These are phyloP conservation scores for Sebastes iracundus DNA, from an alignment of 2,797 vertebrate genomes.

Conservation along the genomic window DNA sequence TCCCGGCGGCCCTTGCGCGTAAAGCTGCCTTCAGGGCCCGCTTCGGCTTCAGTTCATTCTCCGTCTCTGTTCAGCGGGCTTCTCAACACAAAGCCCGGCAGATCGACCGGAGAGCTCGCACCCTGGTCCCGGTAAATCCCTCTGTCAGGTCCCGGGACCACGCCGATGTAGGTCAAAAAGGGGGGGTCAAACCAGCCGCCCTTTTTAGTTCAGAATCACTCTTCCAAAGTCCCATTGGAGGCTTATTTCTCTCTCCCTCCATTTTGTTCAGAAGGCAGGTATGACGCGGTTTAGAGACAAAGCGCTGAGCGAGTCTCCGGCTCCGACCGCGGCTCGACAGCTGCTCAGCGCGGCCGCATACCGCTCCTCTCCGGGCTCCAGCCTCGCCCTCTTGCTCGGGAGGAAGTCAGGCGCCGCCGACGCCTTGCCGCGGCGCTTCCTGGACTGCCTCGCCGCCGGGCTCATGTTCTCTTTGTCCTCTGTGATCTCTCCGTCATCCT, in stretches of 20 bases:
- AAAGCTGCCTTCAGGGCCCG: background rate
- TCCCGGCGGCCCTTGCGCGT: background rate
- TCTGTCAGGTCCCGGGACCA: background rate
- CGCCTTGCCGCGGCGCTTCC: slow-evolving; percentile 84
- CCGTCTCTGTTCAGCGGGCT: background rate
- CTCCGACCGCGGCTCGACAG: slow-evolving; percentile 57
- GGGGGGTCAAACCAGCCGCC: background rate
- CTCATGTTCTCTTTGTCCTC: slow-evolving; percentile 76
- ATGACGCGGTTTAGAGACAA: slow-evolving; percentile 74
- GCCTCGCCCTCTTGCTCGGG: slow-evolving; percentile 88
- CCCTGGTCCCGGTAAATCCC: slow-evolving; percentile 28
- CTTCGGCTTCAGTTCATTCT: background rate
- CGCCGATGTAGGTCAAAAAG: slow-evolving; percentile 45
- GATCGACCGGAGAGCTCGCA: slow-evolving; percentile 34
- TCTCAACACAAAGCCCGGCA: background rate
- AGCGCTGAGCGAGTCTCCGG: slow-evolving; percentile 55
- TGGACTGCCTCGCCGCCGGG: slow-evolving; percentile 69
- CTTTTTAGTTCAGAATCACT: slow-evolving; percentile 42
- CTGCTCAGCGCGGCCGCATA: slow-evolving; percentile 54
- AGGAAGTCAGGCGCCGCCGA: slow-evolving; percentile 84
- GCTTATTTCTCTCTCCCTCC: slow-evolving; percentile 12
- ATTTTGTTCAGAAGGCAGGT: slow-evolving; percentile 77
- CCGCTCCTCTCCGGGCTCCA: slow-evolving; percentile 83
- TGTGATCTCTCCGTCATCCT: slow-evolving; percentile 6
- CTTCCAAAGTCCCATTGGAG: slow-evolving; percentile 57